phyloP scores from a whole-genome alignment of 2,113 vertebrate species.

The Pomatorhinus ruficollis region DNA sequence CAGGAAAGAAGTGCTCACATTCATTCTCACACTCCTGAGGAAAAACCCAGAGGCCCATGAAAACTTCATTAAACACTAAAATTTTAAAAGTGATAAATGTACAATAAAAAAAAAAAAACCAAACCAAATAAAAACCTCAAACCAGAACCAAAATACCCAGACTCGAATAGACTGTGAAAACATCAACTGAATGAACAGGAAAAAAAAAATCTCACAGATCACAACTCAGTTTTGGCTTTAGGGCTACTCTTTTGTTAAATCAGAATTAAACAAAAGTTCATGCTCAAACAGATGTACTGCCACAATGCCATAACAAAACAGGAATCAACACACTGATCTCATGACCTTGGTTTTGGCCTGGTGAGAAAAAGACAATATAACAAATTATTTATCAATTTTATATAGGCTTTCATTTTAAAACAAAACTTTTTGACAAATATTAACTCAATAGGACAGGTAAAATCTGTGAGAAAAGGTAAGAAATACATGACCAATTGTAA shows the following conservation, averaged over 20 bases:
- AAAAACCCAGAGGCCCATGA: neutral
- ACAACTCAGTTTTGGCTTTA: neutral
- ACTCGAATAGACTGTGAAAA: neutral
- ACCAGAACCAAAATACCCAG: neutral
- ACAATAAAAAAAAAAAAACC: neutral
- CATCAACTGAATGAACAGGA: neutral
- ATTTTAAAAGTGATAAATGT: neutral
- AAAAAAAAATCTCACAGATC: neutral
- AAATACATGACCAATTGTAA: rapidly evolving
- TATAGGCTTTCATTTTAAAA: neutral
- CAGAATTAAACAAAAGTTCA: neutral
- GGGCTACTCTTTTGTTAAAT: neutral
- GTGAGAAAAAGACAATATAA: neutral
- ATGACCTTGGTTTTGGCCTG: neutral
- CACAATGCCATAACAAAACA: neutral
- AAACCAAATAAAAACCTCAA: neutral
- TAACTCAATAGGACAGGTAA: neutral
- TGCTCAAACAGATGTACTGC: neutral
- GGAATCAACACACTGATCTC: neutral
- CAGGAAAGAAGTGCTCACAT: neutral
- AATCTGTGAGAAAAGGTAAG: neutral
- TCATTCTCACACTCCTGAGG: neutral
- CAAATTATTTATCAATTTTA: neutral
- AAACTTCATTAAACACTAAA: neutral
- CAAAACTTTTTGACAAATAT: neutral